phyloP scores from a whole-genome alignment of 2,113 vertebrate species.

The Neotragus pygmaeus region DNA sequence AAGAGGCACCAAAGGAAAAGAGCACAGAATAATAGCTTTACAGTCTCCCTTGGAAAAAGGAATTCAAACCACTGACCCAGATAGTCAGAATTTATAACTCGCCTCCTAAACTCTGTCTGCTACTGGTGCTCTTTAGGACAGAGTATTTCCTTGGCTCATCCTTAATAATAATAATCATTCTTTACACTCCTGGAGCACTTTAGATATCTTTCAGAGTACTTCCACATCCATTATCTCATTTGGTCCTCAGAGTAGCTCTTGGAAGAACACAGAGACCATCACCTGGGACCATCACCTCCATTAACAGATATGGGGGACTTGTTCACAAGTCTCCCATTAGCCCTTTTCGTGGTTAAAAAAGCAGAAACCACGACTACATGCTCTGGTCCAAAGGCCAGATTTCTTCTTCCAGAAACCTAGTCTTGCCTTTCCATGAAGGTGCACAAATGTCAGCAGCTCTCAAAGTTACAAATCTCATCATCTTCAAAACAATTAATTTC shows the following conservation, averaged over 20 bases:
- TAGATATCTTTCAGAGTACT: conserved; percentile 6
- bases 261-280: neutral
- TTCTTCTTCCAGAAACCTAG: neutral
- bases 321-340: neutral
- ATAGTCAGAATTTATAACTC: conserved; percentile 61
- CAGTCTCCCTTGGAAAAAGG: conserved; percentile 47
- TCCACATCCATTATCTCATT: neutral
- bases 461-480: neutral
- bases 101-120: conserved; percentile 29
- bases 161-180: neutral
- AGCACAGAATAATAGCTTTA: conserved; percentile 60
- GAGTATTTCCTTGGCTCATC: conserved; percentile 39
- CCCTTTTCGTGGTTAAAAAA: neutral
- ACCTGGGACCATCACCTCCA: neutral
- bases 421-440: neutral
- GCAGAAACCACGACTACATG: neutral
- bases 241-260: neutral
- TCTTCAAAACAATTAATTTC: conserved; percentile 16
- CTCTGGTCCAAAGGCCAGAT: neutral
- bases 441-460: neutral
- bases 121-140: conserved; percentile 54
- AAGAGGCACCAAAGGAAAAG: conserved; percentile 63
- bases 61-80: conserved; percentile 71
- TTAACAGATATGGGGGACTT: neutral
- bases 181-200: neutral